Percentiles rank a stretch among this genome's conserved stretches.
These are phyloP conservation scores for Dryobotodes eremita DNA, from an alignment of 2,888 invertebrate genomes.

Conservation along the genomic window DNA sequence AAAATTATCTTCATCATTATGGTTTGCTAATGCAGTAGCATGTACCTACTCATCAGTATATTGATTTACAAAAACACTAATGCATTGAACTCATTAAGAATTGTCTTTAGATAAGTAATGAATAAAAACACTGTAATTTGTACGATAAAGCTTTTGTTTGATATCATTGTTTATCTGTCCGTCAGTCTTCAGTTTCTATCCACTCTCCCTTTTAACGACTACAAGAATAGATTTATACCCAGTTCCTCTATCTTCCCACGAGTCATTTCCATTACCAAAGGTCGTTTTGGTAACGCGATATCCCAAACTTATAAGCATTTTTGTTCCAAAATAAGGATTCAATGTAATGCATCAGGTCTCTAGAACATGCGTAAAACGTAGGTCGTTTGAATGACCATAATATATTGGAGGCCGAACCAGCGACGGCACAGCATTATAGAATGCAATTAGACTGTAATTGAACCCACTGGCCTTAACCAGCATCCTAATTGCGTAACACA, in stretches of 20 bases:
- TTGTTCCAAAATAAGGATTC: neutral
- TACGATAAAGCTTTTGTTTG: slow-evolving; percentile 27
- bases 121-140: neutral
- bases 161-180: slow-evolving; percentile 15
- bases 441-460: slow-evolving; percentile 51
- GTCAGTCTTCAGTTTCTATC: neutral
- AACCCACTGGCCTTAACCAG: slow-evolving; percentile 44
- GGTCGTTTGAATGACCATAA: slow-evolving; percentile 2
- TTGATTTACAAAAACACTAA: neutral
- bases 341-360: neutral
- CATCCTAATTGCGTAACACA: too few species aligned
- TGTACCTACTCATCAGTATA: neutral
- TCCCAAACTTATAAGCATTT: too few species aligned
- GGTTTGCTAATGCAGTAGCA: slow-evolving; percentile 2
- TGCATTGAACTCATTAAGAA: neutral
- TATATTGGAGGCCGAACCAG: slow-evolving; percentile 32
- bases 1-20: slow-evolving; percentile 8
- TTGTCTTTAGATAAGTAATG: neutral
- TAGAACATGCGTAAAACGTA: neutral
- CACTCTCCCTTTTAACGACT: neutral
- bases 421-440: slow-evolving; percentile 11
- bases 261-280: neutral
- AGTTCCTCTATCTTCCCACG: neutral
- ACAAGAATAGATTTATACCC: slow-evolving; percentile 13
- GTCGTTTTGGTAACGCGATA: neutral